phyloP scores from a whole-genome alignment of 2,113 vertebrate species.

The Poeciliopsis prolifica region DNA sequence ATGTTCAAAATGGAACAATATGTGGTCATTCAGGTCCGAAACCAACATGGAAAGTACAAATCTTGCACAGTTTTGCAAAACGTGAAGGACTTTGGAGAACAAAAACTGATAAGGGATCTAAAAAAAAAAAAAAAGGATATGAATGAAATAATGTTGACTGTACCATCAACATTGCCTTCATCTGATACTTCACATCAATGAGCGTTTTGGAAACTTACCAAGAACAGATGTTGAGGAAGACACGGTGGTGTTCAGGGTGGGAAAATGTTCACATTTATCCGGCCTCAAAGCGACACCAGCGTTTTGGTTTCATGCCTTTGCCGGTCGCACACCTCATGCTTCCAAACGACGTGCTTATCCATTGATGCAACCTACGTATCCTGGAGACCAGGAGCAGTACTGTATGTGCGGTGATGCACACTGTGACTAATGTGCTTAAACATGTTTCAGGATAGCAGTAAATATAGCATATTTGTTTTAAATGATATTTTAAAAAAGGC shows the following conservation, averaged over 20 bases:
- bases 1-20: not conserved
- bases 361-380: constrained; percentile 29
- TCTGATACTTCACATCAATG: constrained; percentile 24
- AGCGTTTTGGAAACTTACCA: constrained; percentile 1
- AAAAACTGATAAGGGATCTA: not conserved
- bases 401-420: constrained; percentile 46
- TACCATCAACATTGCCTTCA: constrained; percentile 39
- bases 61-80: constrained; percentile 9
- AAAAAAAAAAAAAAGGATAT: not conserved
- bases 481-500: constrained; percentile 33
- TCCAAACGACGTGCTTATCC: constrained; percentile 30
- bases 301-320: constrained; percentile 43
- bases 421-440: constrained; percentile 25
- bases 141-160: constrained; percentile 26
- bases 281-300: constrained; percentile 27
- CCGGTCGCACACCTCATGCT: constrained; percentile 25
- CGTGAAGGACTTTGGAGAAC: not conserved
- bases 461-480: constrained; percentile 42
- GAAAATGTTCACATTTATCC: not conserved
- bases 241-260: constrained; percentile 1
- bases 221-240: not conserved
- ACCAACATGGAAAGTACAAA: not conserved
- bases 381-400: constrained; percentile 36
- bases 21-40: not conserved
- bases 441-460: constrained; percentile 28